These are phyloP conservation scores for Lasioglossum marginatum DNA, from an alignment of 2,888 invertebrate genomes.

Conservation along the genomic window DNA sequence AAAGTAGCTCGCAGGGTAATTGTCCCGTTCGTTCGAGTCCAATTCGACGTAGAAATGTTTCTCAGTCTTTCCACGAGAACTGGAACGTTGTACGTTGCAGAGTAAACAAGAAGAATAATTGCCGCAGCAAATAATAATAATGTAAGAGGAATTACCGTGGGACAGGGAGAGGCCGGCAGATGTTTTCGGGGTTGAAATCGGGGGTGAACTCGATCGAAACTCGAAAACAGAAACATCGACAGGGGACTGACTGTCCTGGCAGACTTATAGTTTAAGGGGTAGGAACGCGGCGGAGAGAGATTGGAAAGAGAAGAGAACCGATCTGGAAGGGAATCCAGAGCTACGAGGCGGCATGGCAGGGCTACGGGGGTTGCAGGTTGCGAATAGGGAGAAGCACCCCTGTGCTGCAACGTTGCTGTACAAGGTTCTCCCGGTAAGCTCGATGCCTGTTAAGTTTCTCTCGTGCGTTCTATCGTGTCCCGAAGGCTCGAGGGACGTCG, in stretches of 20 bases:
- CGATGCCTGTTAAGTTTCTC: constrained; percentile 75
- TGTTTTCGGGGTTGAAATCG: constrained; percentile 45
- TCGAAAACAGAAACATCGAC: constrained; percentile 57
- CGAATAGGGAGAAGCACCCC: constrained; percentile 17
- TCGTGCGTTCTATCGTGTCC: constrained; percentile 68
- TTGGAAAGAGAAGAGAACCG: constrained; percentile 12
- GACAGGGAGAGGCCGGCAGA: constrained; percentile 37
- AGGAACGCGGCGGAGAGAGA: constrained; percentile 20
- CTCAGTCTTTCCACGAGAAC: too few species aligned
- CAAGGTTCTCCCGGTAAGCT: constrained; percentile 64
- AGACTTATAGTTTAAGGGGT: constrained; percentile 56
- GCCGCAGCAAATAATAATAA: neutral
- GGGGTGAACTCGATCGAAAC: constrained; percentile 32
- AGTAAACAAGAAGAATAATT: neutral
- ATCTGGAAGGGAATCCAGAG: constrained; percentile 43
- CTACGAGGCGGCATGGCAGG: constrained; percentile 15
- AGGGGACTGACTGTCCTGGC: constrained; percentile 34
- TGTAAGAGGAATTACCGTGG: neutral
- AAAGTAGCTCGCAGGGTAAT: too few species aligned
- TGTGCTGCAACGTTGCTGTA: constrained; percentile 55
- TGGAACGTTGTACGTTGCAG: neutral
- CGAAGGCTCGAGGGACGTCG: constrained; percentile 81
- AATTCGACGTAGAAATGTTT: too few species aligned
- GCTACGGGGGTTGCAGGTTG: constrained; percentile 47
- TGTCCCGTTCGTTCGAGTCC: too few species aligned